Conservation (phyloP, 2,888 invertebrate genomes). For the Julus scandinavius region DNA sequence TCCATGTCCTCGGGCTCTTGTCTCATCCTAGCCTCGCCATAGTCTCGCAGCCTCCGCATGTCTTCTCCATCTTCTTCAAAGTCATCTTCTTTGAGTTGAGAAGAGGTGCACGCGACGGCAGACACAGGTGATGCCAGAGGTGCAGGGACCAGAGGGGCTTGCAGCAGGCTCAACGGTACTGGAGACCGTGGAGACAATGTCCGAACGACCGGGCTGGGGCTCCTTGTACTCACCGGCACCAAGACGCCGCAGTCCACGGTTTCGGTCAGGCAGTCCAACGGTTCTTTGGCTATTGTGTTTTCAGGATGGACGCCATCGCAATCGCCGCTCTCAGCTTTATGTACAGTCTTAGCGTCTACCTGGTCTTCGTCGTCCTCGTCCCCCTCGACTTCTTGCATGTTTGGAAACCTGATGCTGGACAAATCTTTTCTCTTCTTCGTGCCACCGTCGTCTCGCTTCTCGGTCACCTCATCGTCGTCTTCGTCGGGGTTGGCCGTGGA, state of each 20-base stretch:
- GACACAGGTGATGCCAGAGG: background rate
- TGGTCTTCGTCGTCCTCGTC: conserved; percentile 44
- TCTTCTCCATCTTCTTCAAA: conserved; percentile 4
- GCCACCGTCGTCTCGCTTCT: background rate
- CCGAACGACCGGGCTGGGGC: background rate
- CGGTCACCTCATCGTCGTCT: conserved; percentile 46
- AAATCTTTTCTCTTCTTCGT: conserved; percentile 35
- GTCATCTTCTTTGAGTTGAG: background rate
- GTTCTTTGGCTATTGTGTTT: background rate
- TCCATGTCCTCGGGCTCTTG: background rate
- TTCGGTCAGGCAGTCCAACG: background rate
- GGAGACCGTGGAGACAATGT: background rate
- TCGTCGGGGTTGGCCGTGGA: conserved; percentile 51
- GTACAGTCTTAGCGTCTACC: conserved; percentile 33
- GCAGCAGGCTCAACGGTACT: background rate
- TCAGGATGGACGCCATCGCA: conserved; percentile 20
- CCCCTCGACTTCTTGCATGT: conserved; percentile 6
- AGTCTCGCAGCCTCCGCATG: background rate
- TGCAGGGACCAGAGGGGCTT: background rate
- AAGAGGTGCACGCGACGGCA: background rate
- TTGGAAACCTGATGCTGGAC: conserved; percentile 10
- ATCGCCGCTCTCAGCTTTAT: background rate
- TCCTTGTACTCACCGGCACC: background rate
- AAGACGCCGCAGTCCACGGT: background rate
- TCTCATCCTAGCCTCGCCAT: background rate